Percentiles rank a stretch among this genome's conserved stretches.
These are phyloP conservation scores for Tachuris rubrigastra DNA, from an alignment of 2,113 vertebrate species.

Conservation along the genomic window DNA sequence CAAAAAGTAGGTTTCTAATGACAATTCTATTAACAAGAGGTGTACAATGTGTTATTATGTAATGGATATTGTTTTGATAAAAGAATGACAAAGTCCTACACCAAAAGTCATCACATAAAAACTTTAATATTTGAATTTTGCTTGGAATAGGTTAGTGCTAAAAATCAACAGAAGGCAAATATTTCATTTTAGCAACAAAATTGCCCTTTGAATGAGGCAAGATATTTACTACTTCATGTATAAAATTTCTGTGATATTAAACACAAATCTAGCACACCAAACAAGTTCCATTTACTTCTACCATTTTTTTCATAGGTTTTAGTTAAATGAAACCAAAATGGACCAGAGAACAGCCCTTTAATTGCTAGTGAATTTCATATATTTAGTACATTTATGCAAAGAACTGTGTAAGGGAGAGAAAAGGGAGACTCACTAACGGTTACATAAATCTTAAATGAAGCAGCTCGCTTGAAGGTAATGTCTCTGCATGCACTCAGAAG, in stretches of 20 bases:
- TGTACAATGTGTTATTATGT: not conserved
- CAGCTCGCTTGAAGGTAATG: not conserved
- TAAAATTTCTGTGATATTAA: not conserved
- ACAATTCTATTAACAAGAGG: not conserved
- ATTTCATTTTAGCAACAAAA: not conserved
- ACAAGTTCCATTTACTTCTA: not conserved
- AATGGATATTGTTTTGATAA: not conserved
- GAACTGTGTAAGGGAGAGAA: not conserved
- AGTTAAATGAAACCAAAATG: not conserved
- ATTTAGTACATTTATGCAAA: not conserved
- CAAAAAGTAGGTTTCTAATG: not conserved
- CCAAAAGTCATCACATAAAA: not conserved
- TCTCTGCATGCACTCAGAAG: not conserved
- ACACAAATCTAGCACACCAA: not conserved
- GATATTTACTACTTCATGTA: not conserved
- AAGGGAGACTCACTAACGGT: not conserved
- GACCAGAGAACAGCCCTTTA: not conserved
- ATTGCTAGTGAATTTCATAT: not conserved
- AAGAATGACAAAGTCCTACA: not conserved
- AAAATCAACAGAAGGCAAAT: not conserved
- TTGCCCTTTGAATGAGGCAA: not conserved
- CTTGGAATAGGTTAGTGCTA: not conserved
- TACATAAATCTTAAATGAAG: not conserved
- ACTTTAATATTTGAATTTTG: not conserved
- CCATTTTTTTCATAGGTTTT: not conserved